Conservation (phyloP, 1,140 invertebrate genomes). For the Drosophila elegans region DNA sequence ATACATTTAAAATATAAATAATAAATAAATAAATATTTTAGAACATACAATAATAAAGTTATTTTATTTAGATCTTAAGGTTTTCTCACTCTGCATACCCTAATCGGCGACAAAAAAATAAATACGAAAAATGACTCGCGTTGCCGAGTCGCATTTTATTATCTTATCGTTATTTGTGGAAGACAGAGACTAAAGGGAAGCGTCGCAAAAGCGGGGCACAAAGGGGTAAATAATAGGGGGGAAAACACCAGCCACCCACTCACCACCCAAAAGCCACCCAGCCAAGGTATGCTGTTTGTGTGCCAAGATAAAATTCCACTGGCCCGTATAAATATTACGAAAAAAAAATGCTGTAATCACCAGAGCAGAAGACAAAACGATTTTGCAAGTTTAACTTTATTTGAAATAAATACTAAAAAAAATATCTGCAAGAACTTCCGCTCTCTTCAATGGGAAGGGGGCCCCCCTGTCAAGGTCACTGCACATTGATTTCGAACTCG, state of each 20-base stretch:
- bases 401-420: background rate
- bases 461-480: conserved; percentile 25
- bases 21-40: too few relatives aligned
- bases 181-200: background rate
- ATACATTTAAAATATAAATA: too few relatives aligned
- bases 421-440: conserved; percentile 18
- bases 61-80: background rate
- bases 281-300: conserved; percentile 7
- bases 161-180: conserved; percentile 25
- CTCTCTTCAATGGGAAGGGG: background rate
- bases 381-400: background rate
- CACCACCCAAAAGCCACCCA: conserved; percentile 11
- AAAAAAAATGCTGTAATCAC: conserved; percentile 23
- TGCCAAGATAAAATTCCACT: conserved; percentile 33
- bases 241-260: conserved; percentile 9
- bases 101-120: conserved; percentile 7
- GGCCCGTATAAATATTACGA: conserved; percentile 24
- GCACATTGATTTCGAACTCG: conserved; percentile 37
- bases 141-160: conserved; percentile 29
- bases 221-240: conserved; percentile 16
- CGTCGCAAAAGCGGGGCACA: background rate
- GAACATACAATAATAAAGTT: background rate
- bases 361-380: background rate
- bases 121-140: conserved; percentile 17
- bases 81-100: background rate